Percentiles rank a stretch among this genome's conserved stretches.
Evolutionary conservation across 2,888 invertebrate species (phyloP).

Genomic region (Nephrotoma guestfalica): DNA sequence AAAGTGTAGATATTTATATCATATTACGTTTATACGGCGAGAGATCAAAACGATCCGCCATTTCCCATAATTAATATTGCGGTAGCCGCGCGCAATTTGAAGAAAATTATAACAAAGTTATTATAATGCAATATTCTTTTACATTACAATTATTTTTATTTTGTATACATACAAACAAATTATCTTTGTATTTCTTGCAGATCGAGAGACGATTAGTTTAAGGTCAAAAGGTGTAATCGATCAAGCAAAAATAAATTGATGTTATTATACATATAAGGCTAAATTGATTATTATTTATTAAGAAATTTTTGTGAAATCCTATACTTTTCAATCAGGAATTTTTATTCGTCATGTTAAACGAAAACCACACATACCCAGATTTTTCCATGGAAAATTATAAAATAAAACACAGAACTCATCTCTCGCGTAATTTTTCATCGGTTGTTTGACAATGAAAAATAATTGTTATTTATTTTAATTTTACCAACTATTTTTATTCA

Average conservation of each 20-base stretch:
- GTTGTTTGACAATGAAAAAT: not conserved
- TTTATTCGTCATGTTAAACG: not conserved
- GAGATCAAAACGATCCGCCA: not conserved
- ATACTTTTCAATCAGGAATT: not conserved
- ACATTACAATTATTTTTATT: not conserved
- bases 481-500: not conserved
- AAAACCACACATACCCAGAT: not conserved
- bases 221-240: not conserved
- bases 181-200: not conserved
- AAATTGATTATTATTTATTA: not conserved
- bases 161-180: not conserved
- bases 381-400: not conserved
- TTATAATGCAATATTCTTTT: not conserved
- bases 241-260: not conserved
- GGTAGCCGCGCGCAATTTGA: not conserved
- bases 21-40: not conserved
- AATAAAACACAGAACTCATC: not conserved
- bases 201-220: not conserved
- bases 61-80: not conserved
- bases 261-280: not conserved
- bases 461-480: not conserved
- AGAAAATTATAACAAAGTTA: not conserved
- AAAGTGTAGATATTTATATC: not conserved
- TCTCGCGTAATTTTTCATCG: not conserved
- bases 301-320: not conserved